Conservation (phyloP, 1,140 invertebrate genomes). For the Drosophila ercepeae region DNA sequence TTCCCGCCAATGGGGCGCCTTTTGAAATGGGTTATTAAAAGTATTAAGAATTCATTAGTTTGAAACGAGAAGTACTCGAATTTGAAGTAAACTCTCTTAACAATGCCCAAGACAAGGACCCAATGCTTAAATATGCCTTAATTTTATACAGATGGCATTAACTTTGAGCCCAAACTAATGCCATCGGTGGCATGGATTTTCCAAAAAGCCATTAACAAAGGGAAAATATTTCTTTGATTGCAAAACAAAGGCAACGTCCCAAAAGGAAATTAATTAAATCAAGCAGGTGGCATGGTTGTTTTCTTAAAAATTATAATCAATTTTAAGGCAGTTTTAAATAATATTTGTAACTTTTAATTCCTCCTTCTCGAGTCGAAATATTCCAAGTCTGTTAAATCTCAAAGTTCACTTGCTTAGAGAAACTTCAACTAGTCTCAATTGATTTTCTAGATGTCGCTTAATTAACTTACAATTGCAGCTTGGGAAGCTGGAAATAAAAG, state of each 20-base stretch:
- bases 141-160: slow-evolving; percentile 61
- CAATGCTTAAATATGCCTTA: slow-evolving; percentile 70
- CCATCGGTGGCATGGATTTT: slow-evolving; percentile 37
- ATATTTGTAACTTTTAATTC: neutral
- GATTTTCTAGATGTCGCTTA: slow-evolving; percentile 54
- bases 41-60: slow-evolving; percentile 75
- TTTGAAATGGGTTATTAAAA: slow-evolving; percentile 56
- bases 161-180: slow-evolving; percentile 39
- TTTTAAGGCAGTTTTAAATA: neutral
- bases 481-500: slow-evolving; percentile 10
- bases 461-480: slow-evolving; percentile 67
- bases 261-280: slow-evolving; percentile 17
- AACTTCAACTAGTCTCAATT: slow-evolving; percentile 35
- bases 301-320: neutral
- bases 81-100: neutral
- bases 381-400: neutral
- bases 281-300: too few species aligned
- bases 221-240: slow-evolving; percentile 24
- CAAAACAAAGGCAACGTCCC: slow-evolving; percentile 14
- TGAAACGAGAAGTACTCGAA: slow-evolving; percentile 1
- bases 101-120: neutral
- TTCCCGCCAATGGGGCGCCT: slow-evolving; percentile 16
- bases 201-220: slow-evolving; percentile 36
- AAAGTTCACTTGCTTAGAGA: neutral
- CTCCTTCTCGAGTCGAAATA: neutral